phyloP scores from a whole-genome alignment of 2,888 invertebrate species.

The Kuschelorhynchus macadamiae region DNA sequence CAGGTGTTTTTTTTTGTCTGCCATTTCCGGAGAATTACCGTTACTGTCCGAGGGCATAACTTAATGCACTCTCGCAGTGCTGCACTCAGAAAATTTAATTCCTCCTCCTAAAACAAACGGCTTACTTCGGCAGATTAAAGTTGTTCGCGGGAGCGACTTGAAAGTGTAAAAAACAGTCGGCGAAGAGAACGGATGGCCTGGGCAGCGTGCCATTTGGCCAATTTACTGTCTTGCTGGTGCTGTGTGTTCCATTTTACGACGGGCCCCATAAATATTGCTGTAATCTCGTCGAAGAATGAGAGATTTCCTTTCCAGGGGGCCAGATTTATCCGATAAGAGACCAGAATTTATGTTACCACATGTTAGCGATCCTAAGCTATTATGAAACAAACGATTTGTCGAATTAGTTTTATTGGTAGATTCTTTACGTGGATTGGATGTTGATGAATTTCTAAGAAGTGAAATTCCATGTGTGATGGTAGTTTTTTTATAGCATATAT shows the following conservation, averaged over 20 bases:
- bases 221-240: slow-evolving; percentile 39
- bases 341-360: slow-evolving; percentile 25
- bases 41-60: slow-evolving; percentile 8
- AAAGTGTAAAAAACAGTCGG: slow-evolving; percentile 22
- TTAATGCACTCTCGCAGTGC: slow-evolving; percentile 10
- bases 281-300: slow-evolving; percentile 44
- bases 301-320: slow-evolving; percentile 18
- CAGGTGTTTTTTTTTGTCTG: neutral
- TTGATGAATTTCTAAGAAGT: too few relatives aligned
- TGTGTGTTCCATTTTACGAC: slow-evolving; percentile 42
- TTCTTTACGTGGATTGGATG: too few relatives aligned
- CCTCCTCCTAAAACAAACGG: slow-evolving; percentile 40
- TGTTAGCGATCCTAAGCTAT: neutral
- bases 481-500: too few relatives aligned
- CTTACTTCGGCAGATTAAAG: slow-evolving; percentile 48
- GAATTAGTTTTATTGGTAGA: too few relatives aligned
- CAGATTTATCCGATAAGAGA: slow-evolving; percentile 29
- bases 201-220: slow-evolving; percentile 45
- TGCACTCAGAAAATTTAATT: slow-evolving; percentile 39
- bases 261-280: slow-evolving; percentile 42
- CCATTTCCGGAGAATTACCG: neutral
- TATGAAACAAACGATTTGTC: too few relatives aligned
- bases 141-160: slow-evolving; percentile 32
- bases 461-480: too few relatives aligned
- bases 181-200: slow-evolving; percentile 27